A percentile compares a stretch with the other conserved stretches of the same genome.
phyloP scores from a whole-genome alignment of 2,888 invertebrate genomes.

The Rhogogaster chlorosoma region DNA sequence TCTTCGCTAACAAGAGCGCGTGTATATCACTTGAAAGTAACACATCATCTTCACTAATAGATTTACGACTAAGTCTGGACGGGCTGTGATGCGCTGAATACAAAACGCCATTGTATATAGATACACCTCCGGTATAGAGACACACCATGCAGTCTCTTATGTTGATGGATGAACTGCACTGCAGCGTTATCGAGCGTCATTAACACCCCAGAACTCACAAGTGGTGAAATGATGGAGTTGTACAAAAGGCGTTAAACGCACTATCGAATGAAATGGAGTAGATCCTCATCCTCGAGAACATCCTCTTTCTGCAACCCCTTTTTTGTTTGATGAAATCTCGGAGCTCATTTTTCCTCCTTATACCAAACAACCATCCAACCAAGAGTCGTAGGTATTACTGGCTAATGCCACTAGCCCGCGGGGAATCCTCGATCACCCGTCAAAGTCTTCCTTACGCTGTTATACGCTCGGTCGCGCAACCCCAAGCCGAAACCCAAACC shows the following conservation, averaged over 20 bases:
- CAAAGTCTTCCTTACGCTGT: not conserved
- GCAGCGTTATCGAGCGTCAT: slow-evolving; percentile 42
- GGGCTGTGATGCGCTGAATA: slow-evolving; percentile 22
- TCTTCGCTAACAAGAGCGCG: slow-evolving; percentile 20
- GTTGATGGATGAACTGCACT: slow-evolving; percentile 48
- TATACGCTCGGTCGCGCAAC: not conserved
- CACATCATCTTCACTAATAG: slow-evolving; percentile 69
- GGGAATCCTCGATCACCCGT: slow-evolving; percentile 20
- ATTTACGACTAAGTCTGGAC: slow-evolving; percentile 60
- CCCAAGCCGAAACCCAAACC: not conserved
- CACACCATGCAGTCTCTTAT: not conserved
- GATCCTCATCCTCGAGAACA: slow-evolving; percentile 16
- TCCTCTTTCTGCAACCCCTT: slow-evolving; percentile 41
- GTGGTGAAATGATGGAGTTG: slow-evolving; percentile 37
- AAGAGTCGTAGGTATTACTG: not conserved
- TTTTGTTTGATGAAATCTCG: slow-evolving; percentile 47
- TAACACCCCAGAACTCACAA: slow-evolving; percentile 41
- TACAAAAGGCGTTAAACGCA: slow-evolving; percentile 38
- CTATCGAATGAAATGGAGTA: slow-evolving; percentile 29
- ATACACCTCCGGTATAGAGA: not conserved
- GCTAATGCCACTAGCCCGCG: slow-evolving; percentile 23
- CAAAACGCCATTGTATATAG: slow-evolving; percentile 34
- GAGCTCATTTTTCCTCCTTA: slow-evolving; percentile 18
- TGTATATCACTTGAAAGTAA: slow-evolving; percentile 62
- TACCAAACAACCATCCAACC: not conserved